A percentile compares a stretch with the other conserved stretches of the same genome.
Conservation (phyloP, 1,140 invertebrate species). For the Dolichoris vasculosae region DNA sequence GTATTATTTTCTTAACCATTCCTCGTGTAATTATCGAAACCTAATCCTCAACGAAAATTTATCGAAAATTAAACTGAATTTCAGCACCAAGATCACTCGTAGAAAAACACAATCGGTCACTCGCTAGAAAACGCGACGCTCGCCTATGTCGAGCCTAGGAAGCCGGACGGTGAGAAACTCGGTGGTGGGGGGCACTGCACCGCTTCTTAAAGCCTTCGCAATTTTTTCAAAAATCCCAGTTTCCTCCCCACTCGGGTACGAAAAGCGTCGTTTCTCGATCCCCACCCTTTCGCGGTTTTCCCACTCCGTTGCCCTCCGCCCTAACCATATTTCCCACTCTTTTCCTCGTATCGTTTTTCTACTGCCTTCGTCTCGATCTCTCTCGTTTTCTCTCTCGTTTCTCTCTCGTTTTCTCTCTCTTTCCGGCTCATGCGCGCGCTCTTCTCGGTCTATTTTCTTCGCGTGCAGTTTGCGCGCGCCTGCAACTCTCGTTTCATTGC, state of each 20-base stretch:
- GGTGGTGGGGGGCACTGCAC: conserved; percentile 69
- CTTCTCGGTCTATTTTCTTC: conserved; percentile 48
- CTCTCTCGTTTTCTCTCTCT: conserved; percentile 55
- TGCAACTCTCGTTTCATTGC: background rate
- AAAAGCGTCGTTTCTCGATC: conserved; percentile 46
- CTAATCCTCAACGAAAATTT: too few relatives aligned
- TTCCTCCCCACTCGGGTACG: conserved; percentile 58
- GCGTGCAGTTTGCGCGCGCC: background rate
- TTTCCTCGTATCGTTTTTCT: conserved; percentile 49
- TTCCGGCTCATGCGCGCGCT: conserved; percentile 13
- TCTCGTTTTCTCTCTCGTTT: conserved; percentile 41
- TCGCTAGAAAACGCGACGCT: conserved; percentile 56
- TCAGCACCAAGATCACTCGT: background rate
- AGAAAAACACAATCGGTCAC: background rate
- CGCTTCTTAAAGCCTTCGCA: conserved; percentile 74
- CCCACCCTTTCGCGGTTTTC: conserved; percentile 36
- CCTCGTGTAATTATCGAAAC: too few relatives aligned
- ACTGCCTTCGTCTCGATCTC: conserved; percentile 15
- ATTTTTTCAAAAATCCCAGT: conserved; percentile 72
- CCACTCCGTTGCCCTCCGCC: conserved; percentile 53
- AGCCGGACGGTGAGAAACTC: conserved; percentile 63
- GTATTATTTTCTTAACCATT: too few relatives aligned
- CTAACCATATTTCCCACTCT: conserved; percentile 46
- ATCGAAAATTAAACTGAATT: background rate
- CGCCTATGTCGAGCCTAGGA: conserved; percentile 69